Conservation (phyloP, 2,797 vertebrate species). For the Tapera naevia region DNA sequence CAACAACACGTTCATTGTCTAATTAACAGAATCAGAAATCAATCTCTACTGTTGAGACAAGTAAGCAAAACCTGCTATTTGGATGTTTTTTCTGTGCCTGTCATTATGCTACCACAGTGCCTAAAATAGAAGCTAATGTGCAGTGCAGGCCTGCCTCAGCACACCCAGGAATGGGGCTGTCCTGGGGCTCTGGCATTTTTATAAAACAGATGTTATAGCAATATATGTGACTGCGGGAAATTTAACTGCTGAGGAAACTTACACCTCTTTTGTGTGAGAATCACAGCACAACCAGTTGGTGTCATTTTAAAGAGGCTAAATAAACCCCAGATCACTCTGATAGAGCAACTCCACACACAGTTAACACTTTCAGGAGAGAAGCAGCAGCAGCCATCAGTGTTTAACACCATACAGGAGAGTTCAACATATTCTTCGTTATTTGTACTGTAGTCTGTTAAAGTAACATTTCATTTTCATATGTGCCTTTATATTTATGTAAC, state of each 20-base stretch:
- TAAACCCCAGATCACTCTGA: neutral
- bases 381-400: neutral
- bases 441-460: neutral
- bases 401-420: neutral
- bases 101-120: neutral
- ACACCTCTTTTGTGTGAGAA: neutral
- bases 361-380: neutral
- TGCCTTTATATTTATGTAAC: conserved; percentile 1
- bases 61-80: neutral
- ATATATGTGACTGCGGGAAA: neutral
- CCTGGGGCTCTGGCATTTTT: neutral
- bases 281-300: neutral
- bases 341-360: neutral
- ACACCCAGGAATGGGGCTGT: neutral
- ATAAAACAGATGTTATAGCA: conserved; percentile 17
- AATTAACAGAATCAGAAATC: conserved; percentile 40
- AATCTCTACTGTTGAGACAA: neutral
- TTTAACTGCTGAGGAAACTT: neutral
- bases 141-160: neutral
- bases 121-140: neutral
- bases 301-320: conserved; percentile 9
- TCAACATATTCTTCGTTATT: neutral
- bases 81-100: neutral
- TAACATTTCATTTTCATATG: neutral
- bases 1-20: neutral